Evolutionary conservation across 2,797 vertebrate genomes (phyloP).

Genomic region (Craterocephalus amniculus): DNA sequence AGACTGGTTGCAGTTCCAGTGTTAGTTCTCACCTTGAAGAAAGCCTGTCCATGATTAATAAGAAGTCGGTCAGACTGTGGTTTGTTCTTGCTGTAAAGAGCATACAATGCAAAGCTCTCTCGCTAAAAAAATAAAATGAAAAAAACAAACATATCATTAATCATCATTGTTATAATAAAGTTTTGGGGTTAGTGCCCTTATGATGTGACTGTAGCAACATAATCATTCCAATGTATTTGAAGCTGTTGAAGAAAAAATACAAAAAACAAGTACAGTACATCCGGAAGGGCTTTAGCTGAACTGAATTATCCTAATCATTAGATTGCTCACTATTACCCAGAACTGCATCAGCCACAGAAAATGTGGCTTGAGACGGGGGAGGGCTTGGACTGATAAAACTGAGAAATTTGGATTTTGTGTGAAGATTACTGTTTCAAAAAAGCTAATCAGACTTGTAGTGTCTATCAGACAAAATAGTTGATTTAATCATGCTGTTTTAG

Average conservation of each 20-base stretch:
- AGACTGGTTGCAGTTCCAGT: too few species aligned
- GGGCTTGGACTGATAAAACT: not conserved
- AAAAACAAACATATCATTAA: conserved; percentile 21
- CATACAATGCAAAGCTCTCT: conserved; percentile 85
- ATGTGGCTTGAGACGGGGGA: not conserved
- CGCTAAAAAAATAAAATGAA: conserved; percentile 71
- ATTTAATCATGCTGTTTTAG: too few species aligned
- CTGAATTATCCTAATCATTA: not conserved
- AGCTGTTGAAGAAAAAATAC: too few species aligned
- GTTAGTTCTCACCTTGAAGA: conserved; percentile 82
- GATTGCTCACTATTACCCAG: not conserved
- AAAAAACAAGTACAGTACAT: too few species aligned
- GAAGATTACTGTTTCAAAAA: too few species aligned
- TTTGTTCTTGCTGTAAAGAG: conserved; percentile 90
- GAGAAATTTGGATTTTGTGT: not conserved
- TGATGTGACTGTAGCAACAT: not conserved
- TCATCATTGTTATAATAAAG: not conserved
- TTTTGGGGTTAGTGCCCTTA: too few species aligned
- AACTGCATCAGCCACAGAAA: not conserved
- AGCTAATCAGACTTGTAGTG: too few species aligned
- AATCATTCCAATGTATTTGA: not conserved
- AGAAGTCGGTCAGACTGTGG: conserved; percentile 84
- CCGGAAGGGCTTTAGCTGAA: conserved; percentile 11
- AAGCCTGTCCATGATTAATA: conserved; percentile 80
- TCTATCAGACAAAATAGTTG: too few species aligned